phyloP scores from a whole-genome alignment of 2,797 vertebrate genomes.

The Pteropus rufus region DNA sequence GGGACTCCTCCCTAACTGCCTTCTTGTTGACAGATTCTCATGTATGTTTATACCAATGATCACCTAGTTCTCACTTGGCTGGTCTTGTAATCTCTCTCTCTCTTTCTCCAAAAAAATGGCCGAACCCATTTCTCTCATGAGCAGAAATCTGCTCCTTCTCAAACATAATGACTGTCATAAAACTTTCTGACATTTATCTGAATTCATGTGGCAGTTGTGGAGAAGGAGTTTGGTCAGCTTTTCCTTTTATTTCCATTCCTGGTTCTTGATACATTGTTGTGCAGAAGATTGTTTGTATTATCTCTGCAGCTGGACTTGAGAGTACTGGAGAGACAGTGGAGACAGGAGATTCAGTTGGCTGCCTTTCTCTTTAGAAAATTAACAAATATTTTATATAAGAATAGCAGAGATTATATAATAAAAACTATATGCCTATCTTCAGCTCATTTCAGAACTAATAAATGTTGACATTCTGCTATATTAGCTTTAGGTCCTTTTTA shows the following conservation, averaged over 20 bases:
- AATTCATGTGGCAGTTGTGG: neutral
- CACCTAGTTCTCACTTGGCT: neutral
- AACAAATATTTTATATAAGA: neutral
- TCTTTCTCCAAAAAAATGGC: too few relatives aligned
- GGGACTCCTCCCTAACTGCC: neutral
- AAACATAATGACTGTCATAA: neutral
- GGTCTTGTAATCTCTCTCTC: too few relatives aligned
- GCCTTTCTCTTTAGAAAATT: neutral
- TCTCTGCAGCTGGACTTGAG: neutral
- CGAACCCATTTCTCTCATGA: neutral
- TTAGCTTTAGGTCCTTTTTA: neutral
- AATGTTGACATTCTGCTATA: neutral
- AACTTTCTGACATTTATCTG: neutral
- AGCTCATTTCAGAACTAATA: neutral
- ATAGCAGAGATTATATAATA: neutral
- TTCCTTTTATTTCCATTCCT: too few relatives aligned
- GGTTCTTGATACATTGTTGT: too few relatives aligned
- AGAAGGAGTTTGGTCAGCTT: too few relatives aligned
- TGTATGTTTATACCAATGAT: accelerated
- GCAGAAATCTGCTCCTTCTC: neutral
- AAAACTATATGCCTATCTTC: neutral
- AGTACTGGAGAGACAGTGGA: neutral
- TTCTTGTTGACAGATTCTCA: neutral
- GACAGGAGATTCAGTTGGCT: neutral
- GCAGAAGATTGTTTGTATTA: too few relatives aligned